Evolutionary conservation across 1,140 invertebrate species (phyloP).

Genomic region (Plectrocnemia conspersa): DNA sequence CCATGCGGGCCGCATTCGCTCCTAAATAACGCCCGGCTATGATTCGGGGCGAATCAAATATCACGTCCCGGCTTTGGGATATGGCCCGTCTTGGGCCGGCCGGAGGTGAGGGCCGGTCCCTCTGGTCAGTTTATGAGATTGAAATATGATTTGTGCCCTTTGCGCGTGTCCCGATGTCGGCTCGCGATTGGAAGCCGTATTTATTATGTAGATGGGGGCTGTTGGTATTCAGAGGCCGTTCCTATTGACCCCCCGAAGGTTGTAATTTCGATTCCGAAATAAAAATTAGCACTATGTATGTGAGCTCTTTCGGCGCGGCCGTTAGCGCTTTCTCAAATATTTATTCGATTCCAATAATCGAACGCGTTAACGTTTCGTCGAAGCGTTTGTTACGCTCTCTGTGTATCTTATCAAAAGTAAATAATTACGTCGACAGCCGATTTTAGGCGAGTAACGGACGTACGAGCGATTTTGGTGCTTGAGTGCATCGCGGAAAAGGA

Average conservation of each 20-base stretch:
- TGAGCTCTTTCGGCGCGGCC: no score
- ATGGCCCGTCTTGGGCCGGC: conserved; percentile 11
- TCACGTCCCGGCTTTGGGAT: conserved; percentile 29
- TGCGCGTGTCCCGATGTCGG: conserved; percentile 31
- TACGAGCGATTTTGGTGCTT: no score
- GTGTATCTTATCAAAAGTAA: no score
- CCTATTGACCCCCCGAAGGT: conserved; percentile 29
- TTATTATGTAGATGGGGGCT: conserved; percentile 35
- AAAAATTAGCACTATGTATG: no score
- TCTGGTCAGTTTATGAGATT: conserved; percentile 37
- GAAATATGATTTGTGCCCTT: conserved; percentile 36
- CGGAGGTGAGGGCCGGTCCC: conserved; percentile 10
- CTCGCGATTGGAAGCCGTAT: conserved; percentile 34
- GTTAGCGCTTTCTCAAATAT: no score
- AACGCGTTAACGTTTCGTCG: no score
- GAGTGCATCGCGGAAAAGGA: no score
- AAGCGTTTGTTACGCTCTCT: no score
- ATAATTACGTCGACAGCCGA: no score
- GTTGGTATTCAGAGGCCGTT: conserved; percentile 34
- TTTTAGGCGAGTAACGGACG: no score
- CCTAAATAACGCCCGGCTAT: conserved; percentile 33
- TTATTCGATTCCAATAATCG: no score
- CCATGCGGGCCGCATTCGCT: conserved; percentile 33
- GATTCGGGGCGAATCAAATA: conserved; percentile 33
- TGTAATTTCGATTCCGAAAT: no score